Percentiles rank a stretch among this genome's conserved stretches.
These are phyloP conservation scores for Aurelia sp. DNA, from an alignment of 30 jellyfish, hydroid and myxozoan species.

Conservation along the genomic window DNA sequence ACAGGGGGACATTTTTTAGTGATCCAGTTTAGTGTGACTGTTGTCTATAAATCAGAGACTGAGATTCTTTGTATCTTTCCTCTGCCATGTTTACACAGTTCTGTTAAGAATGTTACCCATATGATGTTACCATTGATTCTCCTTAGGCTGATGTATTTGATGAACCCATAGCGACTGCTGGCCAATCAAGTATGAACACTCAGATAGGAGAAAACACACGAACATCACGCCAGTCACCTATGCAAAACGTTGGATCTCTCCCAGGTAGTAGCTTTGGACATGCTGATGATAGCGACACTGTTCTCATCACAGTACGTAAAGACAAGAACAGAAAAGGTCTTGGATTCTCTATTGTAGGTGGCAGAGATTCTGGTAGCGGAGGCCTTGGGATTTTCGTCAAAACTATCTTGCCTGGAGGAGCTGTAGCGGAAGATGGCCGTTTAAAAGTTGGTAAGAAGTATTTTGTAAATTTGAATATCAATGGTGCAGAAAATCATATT, in stretches of 20 bases:
- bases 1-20: no score
- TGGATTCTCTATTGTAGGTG: conserved; percentile 96
- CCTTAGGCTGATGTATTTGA: conserved; percentile 2
- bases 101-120: background rate
- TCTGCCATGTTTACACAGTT: no score
- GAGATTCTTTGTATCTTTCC: no score
- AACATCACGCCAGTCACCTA: conserved; percentile 36
- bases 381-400: conserved; percentile 70
- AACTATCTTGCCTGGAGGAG: conserved; percentile 86
- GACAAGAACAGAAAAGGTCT: conserved; percentile 74
- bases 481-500: background rate
- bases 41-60: no score
- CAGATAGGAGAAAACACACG: conserved; percentile 36
- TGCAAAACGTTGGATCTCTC: background rate
- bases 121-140: background rate
- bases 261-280: background rate
- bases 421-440: conserved; percentile 91
- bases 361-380: conserved; percentile 67
- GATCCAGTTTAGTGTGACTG: no score
- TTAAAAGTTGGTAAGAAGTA: conserved; percentile 69
- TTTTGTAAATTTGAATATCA: background rate
- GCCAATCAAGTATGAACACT: conserved; percentile 37
- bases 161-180: conserved; percentile 22
- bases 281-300: background rate
- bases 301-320: conserved; percentile 48